Conservation (phyloP, 2,888 invertebrate genomes). For the Empis livida region DNA sequence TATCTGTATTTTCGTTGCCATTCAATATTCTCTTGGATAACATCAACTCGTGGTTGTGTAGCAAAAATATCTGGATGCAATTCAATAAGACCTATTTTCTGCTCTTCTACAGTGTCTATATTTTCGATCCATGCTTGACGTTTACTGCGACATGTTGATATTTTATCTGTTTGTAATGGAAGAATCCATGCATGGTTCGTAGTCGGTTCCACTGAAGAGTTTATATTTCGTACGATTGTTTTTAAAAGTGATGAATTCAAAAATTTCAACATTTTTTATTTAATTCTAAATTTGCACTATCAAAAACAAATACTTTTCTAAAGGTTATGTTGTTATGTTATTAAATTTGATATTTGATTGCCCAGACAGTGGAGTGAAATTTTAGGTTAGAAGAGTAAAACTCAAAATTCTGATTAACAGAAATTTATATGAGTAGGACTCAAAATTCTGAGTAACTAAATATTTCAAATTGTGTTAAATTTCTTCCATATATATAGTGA, state of each 20-base stretch:
- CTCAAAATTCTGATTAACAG: no score
- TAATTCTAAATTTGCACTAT: no score
- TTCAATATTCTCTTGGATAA: slow-evolving; percentile 69
- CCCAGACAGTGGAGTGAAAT: no score
- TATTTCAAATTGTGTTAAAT: no score
- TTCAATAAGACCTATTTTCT: slow-evolving; percentile 71
- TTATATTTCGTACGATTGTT: neutral
- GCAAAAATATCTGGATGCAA: slow-evolving; percentile 85
- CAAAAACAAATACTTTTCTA: no score
- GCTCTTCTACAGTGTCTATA: slow-evolving; percentile 58
- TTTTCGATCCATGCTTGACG: slow-evolving; percentile 82
- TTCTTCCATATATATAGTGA: no score
- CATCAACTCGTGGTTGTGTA: slow-evolving; percentile 68
- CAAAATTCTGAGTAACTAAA: no score
- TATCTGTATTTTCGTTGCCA: slow-evolving; percentile 77
- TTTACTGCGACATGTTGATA: slow-evolving; percentile 18
- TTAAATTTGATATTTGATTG: no score
- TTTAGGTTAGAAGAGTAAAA: no score
- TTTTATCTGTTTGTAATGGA: slow-evolving; percentile 16
- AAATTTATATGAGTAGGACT: no score
- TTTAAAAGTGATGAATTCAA: neutral
- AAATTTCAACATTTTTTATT: neutral
- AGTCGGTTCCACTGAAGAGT: neutral
- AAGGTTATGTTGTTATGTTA: no score
- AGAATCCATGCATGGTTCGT: slow-evolving; percentile 17